Evolutionary conservation across 2,888 invertebrate genomes (phyloP).

Genomic region (Sisyra terminalis): DNA sequence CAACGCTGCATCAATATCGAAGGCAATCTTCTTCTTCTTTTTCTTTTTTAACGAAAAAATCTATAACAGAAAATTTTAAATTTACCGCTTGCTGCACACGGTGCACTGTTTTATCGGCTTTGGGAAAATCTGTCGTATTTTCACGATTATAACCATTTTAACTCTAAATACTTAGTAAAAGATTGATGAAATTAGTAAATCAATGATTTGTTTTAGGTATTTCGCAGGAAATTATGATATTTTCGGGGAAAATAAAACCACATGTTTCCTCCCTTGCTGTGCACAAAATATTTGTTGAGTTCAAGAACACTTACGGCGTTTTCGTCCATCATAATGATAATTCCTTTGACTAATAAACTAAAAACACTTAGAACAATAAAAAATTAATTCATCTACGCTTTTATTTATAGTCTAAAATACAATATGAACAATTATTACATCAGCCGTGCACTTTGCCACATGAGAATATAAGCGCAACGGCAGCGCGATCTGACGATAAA

Average conservation of each 20-base stretch:
- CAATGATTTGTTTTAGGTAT: not conserved
- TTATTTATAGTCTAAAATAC: not conserved
- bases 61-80: not conserved
- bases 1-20: slow-evolving; percentile 75
- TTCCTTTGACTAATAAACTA: not conserved
- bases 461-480: slow-evolving; percentile 1
- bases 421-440: slow-evolving; percentile 4
- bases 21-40: slow-evolving; percentile 91
- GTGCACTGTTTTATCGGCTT: too few relatives aligned
- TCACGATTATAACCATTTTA: not conserved
- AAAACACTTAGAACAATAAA: not conserved
- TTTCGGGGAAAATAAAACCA: too few relatives aligned
- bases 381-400: not conserved
- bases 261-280: too few relatives aligned
- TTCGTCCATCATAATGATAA: too few relatives aligned
- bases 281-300: too few relatives aligned
- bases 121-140: not conserved
- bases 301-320: too few relatives aligned
- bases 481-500: not conserved
- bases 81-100: not conserved
- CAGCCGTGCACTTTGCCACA: slow-evolving; percentile 7
- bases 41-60: slow-evolving; percentile 49
- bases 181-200: not conserved
- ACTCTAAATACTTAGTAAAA: not conserved
- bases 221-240: too few relatives aligned